Evolutionary conservation across 2,888 invertebrate species (phyloP).

Genomic region (Agrochola lota): DNA sequence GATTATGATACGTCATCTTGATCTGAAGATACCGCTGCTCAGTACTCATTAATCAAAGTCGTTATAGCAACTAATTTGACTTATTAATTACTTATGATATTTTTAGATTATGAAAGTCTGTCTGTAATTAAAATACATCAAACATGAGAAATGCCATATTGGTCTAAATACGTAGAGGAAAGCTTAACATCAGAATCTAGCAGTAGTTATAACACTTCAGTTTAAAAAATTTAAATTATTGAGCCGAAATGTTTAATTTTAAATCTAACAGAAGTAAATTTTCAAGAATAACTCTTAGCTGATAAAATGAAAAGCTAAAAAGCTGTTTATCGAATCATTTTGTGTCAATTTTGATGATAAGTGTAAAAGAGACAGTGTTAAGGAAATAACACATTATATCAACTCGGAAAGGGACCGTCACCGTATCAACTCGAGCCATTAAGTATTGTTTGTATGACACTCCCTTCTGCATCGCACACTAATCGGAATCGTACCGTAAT

Average conservation of each 20-base stretch:
- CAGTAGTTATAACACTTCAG: not conserved
- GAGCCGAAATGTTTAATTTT: no score
- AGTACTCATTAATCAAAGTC: slow-evolving; percentile 40
- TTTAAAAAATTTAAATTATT: no score
- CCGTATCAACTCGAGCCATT: no score
- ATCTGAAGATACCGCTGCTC: slow-evolving; percentile 28
- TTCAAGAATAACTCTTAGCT: not conserved
- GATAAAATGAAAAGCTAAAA: not conserved
- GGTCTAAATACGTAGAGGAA: not conserved
- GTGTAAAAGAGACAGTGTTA: not conserved
- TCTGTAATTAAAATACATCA: slow-evolving; percentile 16
- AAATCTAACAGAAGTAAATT: no score
- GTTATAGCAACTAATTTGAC: slow-evolving; percentile 30
- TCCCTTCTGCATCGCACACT: no score
- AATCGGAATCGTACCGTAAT: no score
- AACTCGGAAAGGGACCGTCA: no score
- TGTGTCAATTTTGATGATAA: not conserved
- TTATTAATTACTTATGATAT: slow-evolving; percentile 33
- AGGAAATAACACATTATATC: no score
- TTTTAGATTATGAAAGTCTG: not conserved
- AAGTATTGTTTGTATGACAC: no score
- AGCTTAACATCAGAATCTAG: not conserved
- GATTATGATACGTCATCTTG: slow-evolving; percentile 39
- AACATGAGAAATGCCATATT: not conserved
- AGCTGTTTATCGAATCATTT: not conserved